Base-by-base conservation (phyloP, 1,140 invertebrate genomes). In the Drosophila ananassae region DNA sequence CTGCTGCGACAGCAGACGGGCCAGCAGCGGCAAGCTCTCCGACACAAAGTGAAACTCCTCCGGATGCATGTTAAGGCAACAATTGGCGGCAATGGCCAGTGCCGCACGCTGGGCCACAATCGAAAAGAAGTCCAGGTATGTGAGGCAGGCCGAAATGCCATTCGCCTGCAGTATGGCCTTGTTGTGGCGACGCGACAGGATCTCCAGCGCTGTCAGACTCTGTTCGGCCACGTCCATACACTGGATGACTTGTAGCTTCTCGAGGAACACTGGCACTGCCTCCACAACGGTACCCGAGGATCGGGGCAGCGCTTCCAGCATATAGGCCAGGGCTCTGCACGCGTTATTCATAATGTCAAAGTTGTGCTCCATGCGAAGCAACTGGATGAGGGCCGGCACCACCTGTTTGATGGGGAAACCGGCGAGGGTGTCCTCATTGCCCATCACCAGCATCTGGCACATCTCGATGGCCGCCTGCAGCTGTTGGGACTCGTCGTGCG, bases 321-420 rank as follows among this genome's bases (percentile, higher is more conserved):
- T 99, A 92, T 99, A 99, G 0, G 98, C 99, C 9, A 99, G 94
- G 6, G 98, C 98, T 48, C 99, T 96, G 92, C 98, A 99, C 0
- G 98, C 98, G 92, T 99, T 98, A 90, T 99, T 99, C 98, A 99
- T 99, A 94, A 99, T 99, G 92, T 99, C 99, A 93, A 99, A 99
- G 93, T 99, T 99, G 91, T 99, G 98, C 89, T 98, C 97, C 94
- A 98, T 97, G 25, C 96, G 95, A 2, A 98, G 94, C 30, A 98
- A 92, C 81, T 94, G 96, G 44, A 98, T 97, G 2, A 99, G 94
- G 2, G 98, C 98, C 9, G 98, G 98, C 10, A 99, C 98, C 10
- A 99, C 98, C 93, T 99, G 98, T 82, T 99, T 98, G 0, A 99
- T 97, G 0, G 98, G 98, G 92, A 99, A 99, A 21, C 98, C 98